Evolutionary conservation across 2,113 vertebrate species (phyloP).

Genomic region (Phyllostomus hastatus): DNA sequence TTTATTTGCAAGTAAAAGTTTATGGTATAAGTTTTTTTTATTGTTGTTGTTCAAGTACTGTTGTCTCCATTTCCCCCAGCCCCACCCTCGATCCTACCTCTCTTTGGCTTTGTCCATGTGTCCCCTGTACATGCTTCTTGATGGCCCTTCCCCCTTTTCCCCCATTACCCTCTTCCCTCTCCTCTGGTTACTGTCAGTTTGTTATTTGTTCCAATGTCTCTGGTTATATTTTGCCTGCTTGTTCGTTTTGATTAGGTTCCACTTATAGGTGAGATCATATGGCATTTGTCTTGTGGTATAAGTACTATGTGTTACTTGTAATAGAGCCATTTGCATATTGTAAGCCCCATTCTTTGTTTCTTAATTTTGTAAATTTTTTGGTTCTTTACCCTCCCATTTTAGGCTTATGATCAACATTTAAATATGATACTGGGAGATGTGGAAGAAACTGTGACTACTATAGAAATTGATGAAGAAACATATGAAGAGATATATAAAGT

Average conservation of each 20-base stretch:
- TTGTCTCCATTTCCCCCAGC: no score
- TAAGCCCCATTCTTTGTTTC: background rate
- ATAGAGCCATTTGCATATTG: background rate
- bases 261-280: no score
- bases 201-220: no score
- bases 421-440: slow-evolving; percentile 99
- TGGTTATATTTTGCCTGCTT: no score
- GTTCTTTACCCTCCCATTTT: background rate
- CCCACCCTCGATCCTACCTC: no score
- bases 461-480: slow-evolving; percentile 99
- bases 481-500: slow-evolving; percentile 99
- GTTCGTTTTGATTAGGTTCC: no score
- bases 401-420: slow-evolving; percentile 99
- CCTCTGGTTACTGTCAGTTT: no score
- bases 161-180: no score
- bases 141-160: no score
- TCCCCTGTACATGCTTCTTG: no score
- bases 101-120: no score
- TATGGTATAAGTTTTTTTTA: background rate
- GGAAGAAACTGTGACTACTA: slow-evolving; percentile 98
- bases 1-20: background rate
- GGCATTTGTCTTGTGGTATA: background rate
- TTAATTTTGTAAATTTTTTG: background rate
- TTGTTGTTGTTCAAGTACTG: no score
- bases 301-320: background rate